Evolutionary conservation across 2,797 vertebrate species (phyloP), one percentile per base, ranked within the genome.

Genomic region (Cercopithecus diana): DNA sequence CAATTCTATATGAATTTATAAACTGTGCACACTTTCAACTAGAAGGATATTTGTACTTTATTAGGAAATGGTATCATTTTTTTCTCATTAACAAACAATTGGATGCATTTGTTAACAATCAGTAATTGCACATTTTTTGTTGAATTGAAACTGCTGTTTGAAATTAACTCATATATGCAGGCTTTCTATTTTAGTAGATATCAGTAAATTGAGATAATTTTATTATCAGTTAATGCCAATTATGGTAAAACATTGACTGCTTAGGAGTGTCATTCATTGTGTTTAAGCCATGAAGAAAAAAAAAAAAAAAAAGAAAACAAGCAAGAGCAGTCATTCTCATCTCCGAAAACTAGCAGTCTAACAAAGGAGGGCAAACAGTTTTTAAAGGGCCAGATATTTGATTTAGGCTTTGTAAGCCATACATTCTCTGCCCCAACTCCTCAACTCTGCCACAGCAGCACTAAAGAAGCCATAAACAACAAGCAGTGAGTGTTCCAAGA

Each of bases 361-460:
- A 80, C n/a, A 58, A 83, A 95, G 26, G 30, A 41, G 22, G 28
- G 13, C 14, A 41, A n/a, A 22, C 2, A n/a, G 75, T 28, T 5
- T 39, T 50, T 84, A 24, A 88, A 88, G 1, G 15, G 1, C 5
- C 5, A 57, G 6, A 4, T 9, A 57, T 11, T 28, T 28, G 52
- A 30, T 86, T 30, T 33, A 55, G 80, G 30, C 19, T 79, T 93
- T 58, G 33, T 0, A 50, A 20, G 3, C 9, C 2, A 26, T 30
- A 1, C 2, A 17, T 33, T 64, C 30, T 48, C 6, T 75, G 7
- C 91, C 45, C 58, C 1, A 58, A 19, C 7, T 45, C 30, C 7
- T 79, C 20, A 57, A 1, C 1, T 84, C 3, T 30, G 0, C 8
- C 14, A 0, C 67, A 26, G 12, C 7, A 52, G 0, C 9, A 20